These are phyloP conservation scores for Nymphalis io DNA, from an alignment of 1,140 invertebrate species.

Conservation along the genomic window DNA sequence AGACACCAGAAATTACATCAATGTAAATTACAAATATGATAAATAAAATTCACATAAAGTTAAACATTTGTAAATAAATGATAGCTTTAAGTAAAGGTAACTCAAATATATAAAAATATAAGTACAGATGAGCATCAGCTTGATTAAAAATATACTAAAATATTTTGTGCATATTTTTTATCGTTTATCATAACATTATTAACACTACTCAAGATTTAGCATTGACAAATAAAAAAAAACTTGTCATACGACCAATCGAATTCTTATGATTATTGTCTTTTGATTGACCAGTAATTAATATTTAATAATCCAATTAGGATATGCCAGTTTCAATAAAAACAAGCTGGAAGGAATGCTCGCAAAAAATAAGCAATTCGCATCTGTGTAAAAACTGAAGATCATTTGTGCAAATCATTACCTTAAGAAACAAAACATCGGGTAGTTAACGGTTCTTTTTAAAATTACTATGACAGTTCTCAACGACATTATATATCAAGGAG, in stretches of 20 bases:
- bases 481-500: background rate
- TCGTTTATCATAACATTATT: background rate
- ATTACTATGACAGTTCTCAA: background rate
- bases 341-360: conserved; percentile 6
- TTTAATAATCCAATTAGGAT: conserved; percentile 17
- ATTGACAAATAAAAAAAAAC: background rate
- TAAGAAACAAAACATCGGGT: conserved; percentile 14
- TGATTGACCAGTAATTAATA: conserved; percentile 12
- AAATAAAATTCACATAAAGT: too few relatives aligned
- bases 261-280: conserved; percentile 16
- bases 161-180: too few relatives aligned
- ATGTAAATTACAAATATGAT: too few relatives aligned
- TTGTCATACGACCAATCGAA: conserved; percentile 10
- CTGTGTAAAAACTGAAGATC: conserved; percentile 6
- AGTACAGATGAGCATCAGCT: too few relatives aligned
- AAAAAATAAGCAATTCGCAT: conserved; percentile 12
- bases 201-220: background rate
- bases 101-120: too few relatives aligned
- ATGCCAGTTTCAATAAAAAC: conserved; percentile 16
- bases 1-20: too few relatives aligned
- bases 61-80: too few relatives aligned
- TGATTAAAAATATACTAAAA: too few relatives aligned
- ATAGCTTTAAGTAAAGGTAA: too few relatives aligned
- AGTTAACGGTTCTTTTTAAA: conserved; percentile 9
- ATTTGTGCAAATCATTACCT: conserved; percentile 12